Conservation (phyloP, 37 sponge, comb jelly and placozoan genomes). For the Sycon ciliatum region DNA sequence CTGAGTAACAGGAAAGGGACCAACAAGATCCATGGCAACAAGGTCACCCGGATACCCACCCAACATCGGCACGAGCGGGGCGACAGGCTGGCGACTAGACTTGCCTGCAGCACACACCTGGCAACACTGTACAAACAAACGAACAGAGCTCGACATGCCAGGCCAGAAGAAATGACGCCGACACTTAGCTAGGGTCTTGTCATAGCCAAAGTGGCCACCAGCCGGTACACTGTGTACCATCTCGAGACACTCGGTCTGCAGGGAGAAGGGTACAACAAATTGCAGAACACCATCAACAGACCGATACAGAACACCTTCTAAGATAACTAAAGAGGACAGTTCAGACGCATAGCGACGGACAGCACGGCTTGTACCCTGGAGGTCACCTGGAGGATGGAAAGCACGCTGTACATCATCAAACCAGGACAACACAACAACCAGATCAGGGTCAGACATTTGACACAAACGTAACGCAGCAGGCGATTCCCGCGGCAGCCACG, state of each 20-base stretch:
- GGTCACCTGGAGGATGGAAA: too few relatives aligned
- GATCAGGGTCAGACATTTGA: too few relatives aligned
- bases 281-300: slow-evolving; percentile 6
- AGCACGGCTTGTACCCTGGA: too few relatives aligned
- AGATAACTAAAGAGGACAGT: too few relatives aligned
- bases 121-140: slow-evolving; percentile 11
- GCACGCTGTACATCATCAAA: too few relatives aligned
- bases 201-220: slow-evolving; percentile 21
- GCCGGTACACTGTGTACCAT: slow-evolving; percentile 21
- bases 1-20: slow-evolving; percentile 31
- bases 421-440: too few relatives aligned
- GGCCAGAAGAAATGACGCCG: slow-evolving; percentile 24
- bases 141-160: slow-evolving; percentile 2
- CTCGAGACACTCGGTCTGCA: slow-evolving; percentile 1
- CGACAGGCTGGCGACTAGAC: slow-evolving; percentile 2
- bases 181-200: slow-evolving; percentile 17
- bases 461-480: too few relatives aligned
- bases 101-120: slow-evolving; percentile 15
- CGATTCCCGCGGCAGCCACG: too few relatives aligned
- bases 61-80: background rate
- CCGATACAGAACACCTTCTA: too few relatives aligned
- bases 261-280: slow-evolving; percentile 11
- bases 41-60: slow-evolving; percentile 22
- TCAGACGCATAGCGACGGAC: too few relatives aligned
- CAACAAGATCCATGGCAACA: slow-evolving; percentile 45